These are phyloP conservation scores for Chaitophorus viminalis DNA, from an alignment of 2,888 invertebrate species.

Conservation along the genomic window DNA sequence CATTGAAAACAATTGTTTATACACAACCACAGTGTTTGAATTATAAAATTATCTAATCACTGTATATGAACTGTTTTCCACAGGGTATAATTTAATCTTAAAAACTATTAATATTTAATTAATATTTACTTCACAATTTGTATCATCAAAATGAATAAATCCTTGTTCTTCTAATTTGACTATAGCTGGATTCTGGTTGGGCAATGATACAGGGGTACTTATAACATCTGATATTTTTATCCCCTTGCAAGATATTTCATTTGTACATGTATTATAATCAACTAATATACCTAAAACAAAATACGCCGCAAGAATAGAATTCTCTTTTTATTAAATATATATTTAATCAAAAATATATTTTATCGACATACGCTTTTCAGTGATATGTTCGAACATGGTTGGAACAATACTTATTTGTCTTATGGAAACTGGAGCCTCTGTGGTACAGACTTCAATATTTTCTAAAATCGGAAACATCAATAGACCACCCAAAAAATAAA, in stretches of 20 bases:
- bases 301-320: neutral
- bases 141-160: neutral
- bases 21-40: too few relatives aligned
- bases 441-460: neutral
- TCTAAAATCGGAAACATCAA: conserved; percentile 36
- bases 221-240: conserved; percentile 14
- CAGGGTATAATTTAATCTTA: too few relatives aligned
- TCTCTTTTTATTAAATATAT: too few relatives aligned
- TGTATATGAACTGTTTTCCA: too few relatives aligned
- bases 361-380: neutral
- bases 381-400: neutral
- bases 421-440: conserved; percentile 1
- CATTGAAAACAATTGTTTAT: too few relatives aligned
- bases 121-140: conserved; percentile 2
- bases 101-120: too few relatives aligned
- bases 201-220: neutral
- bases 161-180: conserved; percentile 17
- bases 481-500: conserved; percentile 42
- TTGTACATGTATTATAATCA: neutral
- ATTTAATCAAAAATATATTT: neutral
- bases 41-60: too few relatives aligned
- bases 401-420: conserved; percentile 5
- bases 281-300: neutral
- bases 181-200: neutral
- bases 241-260: conserved; percentile 21